These are phyloP conservation scores for Rhynchophorus ferrugineus DNA, from an alignment of 1,140 invertebrate species.

Conservation along the genomic window DNA sequence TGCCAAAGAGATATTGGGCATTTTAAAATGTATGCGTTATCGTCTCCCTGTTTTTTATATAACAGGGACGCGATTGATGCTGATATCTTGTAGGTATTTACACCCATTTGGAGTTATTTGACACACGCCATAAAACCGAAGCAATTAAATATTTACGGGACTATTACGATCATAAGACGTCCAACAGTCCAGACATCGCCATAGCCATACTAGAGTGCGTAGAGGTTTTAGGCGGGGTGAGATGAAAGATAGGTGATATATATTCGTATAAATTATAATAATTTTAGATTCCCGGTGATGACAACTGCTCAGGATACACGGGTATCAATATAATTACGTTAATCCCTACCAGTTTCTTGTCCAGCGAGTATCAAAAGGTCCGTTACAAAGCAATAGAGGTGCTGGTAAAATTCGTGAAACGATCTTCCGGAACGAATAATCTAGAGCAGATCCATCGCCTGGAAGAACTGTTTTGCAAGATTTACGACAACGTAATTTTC, in stretches of 20 bases:
- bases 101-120: conserved; percentile 21
- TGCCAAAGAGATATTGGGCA: conserved; percentile 26
- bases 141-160: conserved; percentile 32
- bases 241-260: no score
- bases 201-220: conserved; percentile 37
- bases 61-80: no score
- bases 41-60: no score
- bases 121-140: conserved; percentile 16
- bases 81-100: no score
- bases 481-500: conserved; percentile 23
- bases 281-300: no score
- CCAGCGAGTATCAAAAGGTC: conserved; percentile 38
- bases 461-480: conserved; percentile 28
- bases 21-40: conserved; percentile 27
- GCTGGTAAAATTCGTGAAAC: conserved; percentile 36
- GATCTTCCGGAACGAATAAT: conserved; percentile 17
- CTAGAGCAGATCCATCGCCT: conserved; percentile 32
- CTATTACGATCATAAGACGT: conserved; percentile 28
- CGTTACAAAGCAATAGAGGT: conserved; percentile 38
- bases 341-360: conserved; percentile 36
- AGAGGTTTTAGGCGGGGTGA: conserved; percentile 31
- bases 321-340: conserved; percentile 28
- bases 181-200: conserved; percentile 35
- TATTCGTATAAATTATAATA: no score
- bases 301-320: conserved; percentile 23